phyloP scores from a whole-genome alignment of 2,113 vertebrate genomes.

The Deroptyus accipitrinus region DNA sequence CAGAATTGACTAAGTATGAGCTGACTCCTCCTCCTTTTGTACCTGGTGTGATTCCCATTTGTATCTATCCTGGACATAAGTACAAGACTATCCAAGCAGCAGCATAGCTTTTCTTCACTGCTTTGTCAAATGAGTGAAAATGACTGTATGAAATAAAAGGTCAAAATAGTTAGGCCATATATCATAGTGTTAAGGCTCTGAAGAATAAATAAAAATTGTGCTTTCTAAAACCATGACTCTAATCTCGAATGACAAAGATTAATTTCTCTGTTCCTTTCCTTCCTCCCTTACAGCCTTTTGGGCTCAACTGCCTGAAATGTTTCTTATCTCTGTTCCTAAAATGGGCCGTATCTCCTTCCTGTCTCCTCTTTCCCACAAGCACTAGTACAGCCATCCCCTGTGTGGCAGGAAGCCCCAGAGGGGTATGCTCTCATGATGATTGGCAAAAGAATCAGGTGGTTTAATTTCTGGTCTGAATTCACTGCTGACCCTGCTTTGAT shows the following conservation, averaged over 20 bases:
- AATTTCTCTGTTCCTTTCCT: constrained; percentile 6
- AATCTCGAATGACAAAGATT: constrained; percentile 29
- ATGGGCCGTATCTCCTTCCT: neutral
- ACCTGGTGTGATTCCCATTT: neutral
- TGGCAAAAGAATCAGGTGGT: neutral
- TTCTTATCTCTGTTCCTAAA: constrained; percentile 55
- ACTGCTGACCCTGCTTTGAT: neutral
- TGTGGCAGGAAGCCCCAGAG: neutral
- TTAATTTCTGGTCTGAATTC: neutral
- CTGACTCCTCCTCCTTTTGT: neutral
- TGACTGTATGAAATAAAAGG: neutral
- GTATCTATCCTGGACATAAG: neutral
- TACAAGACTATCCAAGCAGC: neutral
- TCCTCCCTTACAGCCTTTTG: neutral
- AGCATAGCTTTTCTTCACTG: neutral
- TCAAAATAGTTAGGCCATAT: neutral
- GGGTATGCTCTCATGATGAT: neutral
- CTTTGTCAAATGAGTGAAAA: neutral
- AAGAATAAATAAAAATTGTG: neutral
- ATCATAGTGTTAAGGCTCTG: neutral
- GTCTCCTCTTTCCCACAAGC: neutral
- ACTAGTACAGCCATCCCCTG: accelerated
- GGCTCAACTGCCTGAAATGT: neutral
- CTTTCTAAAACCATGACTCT: constrained; percentile 21
- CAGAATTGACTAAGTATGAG: neutral